Conservation (phyloP, 2,113 vertebrate genomes). For the Myocastor coypus region DNA sequence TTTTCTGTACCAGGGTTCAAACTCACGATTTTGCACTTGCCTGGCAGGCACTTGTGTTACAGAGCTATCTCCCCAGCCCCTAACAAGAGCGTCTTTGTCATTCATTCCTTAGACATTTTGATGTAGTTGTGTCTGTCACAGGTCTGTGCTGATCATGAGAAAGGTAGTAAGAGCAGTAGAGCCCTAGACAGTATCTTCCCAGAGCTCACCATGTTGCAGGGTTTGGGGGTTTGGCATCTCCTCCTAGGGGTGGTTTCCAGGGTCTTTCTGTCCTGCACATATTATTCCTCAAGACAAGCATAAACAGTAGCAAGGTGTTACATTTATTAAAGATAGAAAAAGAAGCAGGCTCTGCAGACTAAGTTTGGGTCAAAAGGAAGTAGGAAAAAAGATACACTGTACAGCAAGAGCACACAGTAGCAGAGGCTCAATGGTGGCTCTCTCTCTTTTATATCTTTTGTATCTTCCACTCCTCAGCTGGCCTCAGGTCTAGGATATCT, state of each 20-base stretch:
- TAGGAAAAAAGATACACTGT: not conserved
- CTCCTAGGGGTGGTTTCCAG: not conserved
- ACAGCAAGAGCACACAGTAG: not conserved
- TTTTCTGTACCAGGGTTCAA: too few species aligned
- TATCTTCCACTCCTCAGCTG: not conserved
- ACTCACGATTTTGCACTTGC: too few species aligned
- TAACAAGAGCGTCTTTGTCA: not conserved
- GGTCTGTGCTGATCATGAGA: not conserved
- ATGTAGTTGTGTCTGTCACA: not conserved
- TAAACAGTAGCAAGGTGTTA: not conserved
- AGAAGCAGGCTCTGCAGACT: not conserved
- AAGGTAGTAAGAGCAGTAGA: not conserved
- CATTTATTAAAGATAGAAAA: not conserved
- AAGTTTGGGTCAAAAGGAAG: not conserved
- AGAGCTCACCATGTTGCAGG: not conserved
- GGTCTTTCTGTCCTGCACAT: not conserved
- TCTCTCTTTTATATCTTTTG: not conserved
- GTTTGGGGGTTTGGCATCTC: not conserved
- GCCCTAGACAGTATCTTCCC: not conserved
- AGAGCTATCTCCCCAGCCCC: too few species aligned
- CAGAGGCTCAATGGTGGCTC: not conserved
- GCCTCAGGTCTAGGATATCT: not conserved
- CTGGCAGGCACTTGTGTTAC: too few species aligned
- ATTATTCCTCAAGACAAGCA: not conserved
- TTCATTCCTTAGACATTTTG: not conserved